Conservation (phyloP, 2,113 vertebrate genomes). For the Brachirus orientalis region DNA sequence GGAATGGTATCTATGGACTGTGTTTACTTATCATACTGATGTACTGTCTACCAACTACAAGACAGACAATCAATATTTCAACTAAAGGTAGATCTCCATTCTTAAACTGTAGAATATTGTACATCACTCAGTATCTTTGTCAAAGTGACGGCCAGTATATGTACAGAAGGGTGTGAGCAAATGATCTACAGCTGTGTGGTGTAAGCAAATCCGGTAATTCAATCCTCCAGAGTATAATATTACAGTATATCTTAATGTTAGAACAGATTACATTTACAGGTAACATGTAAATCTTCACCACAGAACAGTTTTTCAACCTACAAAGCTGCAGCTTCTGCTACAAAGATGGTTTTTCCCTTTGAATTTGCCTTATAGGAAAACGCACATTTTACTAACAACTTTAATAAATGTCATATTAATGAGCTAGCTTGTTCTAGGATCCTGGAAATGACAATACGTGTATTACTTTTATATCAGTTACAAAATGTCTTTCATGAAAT, state of each 20-base stretch:
- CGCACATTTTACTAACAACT: too few species aligned
- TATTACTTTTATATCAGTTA: too few species aligned
- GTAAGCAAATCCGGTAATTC: background rate
- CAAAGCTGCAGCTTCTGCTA: too few species aligned
- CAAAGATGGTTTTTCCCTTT: background rate
- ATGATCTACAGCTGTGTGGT: background rate
- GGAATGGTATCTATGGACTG: slow-evolving; percentile 30
- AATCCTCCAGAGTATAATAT: background rate
- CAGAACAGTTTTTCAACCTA: too few species aligned
- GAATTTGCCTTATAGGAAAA: too few species aligned
- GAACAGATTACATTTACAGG: background rate
- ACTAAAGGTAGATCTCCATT: slow-evolving; percentile 73
- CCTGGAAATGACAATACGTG: too few species aligned
- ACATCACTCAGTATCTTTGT: slow-evolving; percentile 54
- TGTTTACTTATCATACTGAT: slow-evolving; percentile 72
- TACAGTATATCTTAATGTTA: too few species aligned
- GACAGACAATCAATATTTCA: slow-evolving; percentile 74
- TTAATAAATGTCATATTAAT: too few species aligned
- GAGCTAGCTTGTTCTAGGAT: too few species aligned
- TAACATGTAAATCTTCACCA: slow-evolving; percentile 10
- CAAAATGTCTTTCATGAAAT: too few species aligned
- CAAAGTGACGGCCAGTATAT: slow-evolving; percentile 32
- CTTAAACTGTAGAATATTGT: slow-evolving; percentile 33
- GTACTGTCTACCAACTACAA: slow-evolving; percentile 59
- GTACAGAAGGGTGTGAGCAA: slow-evolving; percentile 7